Conservation (phyloP, 2,888 invertebrate species). For the Sinhomidia bicolor region DNA sequence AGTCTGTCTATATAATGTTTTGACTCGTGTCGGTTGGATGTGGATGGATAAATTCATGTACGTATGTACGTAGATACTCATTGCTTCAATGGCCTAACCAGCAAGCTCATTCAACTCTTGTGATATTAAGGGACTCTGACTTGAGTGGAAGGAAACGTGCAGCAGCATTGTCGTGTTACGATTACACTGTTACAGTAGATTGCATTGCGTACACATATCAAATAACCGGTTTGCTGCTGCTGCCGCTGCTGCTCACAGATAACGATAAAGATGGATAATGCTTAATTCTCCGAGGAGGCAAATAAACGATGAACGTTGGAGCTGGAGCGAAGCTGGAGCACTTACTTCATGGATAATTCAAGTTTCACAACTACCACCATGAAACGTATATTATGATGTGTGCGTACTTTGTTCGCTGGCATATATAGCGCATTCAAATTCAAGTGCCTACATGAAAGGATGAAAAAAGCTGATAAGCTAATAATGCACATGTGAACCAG, state of each 20-base stretch:
- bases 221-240: not conserved
- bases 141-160: conserved; percentile 14
- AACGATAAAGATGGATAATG: conserved; percentile 66
- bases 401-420: not conserved
- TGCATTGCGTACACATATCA: not conserved
- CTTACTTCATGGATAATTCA: conserved; percentile 21
- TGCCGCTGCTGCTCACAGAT: conserved; percentile 51
- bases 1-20: conserved; percentile 11
- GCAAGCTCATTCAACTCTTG: not conserved
- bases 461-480: not conserved
- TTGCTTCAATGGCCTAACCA: not conserved
- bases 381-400: conserved; percentile 43
- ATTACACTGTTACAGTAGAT: not conserved
- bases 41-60: no score
- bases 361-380: conserved; percentile 29
- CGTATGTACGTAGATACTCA: no score
- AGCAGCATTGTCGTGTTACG: no score
- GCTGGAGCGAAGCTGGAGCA: conserved; percentile 3
- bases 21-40: not conserved
- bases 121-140: not conserved
- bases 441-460: conserved; percentile 13
- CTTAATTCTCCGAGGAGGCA: conserved; percentile 57
- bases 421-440: conserved; percentile 10
- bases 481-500: conserved; percentile 9
- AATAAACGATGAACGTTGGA: conserved; percentile 29